Evolutionary conservation across 2,797 vertebrate species (phyloP).

Genomic region (Numenius phaeopus): DNA sequence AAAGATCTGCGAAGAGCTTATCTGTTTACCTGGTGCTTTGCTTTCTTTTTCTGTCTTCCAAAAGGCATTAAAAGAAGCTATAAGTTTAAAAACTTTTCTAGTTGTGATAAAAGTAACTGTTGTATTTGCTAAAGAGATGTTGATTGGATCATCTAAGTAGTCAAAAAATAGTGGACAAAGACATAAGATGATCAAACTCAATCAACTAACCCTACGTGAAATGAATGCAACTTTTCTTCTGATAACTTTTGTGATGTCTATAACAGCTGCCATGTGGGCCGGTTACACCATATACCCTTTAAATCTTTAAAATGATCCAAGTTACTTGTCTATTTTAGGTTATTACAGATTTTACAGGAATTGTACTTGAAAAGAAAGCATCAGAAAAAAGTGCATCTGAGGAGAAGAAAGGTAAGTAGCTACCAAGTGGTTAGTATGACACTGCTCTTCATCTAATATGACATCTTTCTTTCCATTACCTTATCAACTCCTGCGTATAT

Average conservation of each 20-base stretch:
- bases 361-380: constrained; percentile 81
- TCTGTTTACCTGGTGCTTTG: neutral
- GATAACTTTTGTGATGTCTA: neutral
- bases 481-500: neutral
- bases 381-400: neutral
- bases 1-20: neutral
- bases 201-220: neutral
- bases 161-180: neutral
- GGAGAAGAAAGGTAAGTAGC: constrained; percentile 62
- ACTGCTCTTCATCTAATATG: neutral
- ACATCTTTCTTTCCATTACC: neutral
- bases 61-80: neutral
- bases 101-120: neutral
- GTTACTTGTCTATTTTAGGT: constrained; percentile 76
- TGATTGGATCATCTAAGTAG: neutral
- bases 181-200: neutral
- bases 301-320: neutral
- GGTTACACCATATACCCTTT: neutral
- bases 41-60: neutral
- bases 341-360: constrained; percentile 89
- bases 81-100: neutral
- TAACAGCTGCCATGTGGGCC: neutral
- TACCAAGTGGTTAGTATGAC: neutral
- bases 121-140: neutral
- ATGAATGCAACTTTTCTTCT: neutral